Evolutionary conservation across 2,888 invertebrate species (phyloP).

Genomic region (Leptinotarsa juncta): DNA sequence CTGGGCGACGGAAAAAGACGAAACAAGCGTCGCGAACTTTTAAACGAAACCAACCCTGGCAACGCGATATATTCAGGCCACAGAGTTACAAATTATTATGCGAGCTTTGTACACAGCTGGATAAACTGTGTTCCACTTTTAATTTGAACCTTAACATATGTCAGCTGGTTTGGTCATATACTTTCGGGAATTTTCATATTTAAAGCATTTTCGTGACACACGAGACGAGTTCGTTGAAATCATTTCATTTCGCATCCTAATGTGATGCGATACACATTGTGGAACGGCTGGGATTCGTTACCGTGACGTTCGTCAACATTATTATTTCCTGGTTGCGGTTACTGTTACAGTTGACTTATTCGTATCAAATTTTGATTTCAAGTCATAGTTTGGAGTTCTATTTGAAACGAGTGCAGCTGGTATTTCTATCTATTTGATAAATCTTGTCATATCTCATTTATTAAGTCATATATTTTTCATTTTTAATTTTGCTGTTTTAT

Average conservation of each 20-base stretch:
- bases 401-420: too few species aligned
- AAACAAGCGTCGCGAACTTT: too few species aligned
- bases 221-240: conserved; percentile 32
- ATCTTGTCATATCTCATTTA: too few species aligned
- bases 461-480: too few species aligned
- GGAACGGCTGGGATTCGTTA: conserved; percentile 19
- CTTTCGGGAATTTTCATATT: conserved; percentile 42
- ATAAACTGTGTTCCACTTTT: conserved; percentile 50
- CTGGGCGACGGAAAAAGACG: too few species aligned
- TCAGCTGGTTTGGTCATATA: conserved; percentile 51
- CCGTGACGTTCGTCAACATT: conserved; percentile 26
- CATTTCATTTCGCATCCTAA: conserved; percentile 30
- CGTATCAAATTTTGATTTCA: background rate
- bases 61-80: conserved; percentile 42
- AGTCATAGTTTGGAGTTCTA: too few species aligned
- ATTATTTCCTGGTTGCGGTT: conserved; percentile 12
- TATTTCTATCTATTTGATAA: too few species aligned
- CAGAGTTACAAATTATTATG: conserved; percentile 53
- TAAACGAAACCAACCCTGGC: background rate
- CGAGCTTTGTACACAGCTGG: conserved; percentile 53
- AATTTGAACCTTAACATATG: conserved; percentile 53
- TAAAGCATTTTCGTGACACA: conserved; percentile 35
- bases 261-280: conserved; percentile 23
- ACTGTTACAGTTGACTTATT: background rate
- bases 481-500: too few species aligned